Conservation (phyloP, 2,888 invertebrate species). For the Galerucella pusilla region DNA sequence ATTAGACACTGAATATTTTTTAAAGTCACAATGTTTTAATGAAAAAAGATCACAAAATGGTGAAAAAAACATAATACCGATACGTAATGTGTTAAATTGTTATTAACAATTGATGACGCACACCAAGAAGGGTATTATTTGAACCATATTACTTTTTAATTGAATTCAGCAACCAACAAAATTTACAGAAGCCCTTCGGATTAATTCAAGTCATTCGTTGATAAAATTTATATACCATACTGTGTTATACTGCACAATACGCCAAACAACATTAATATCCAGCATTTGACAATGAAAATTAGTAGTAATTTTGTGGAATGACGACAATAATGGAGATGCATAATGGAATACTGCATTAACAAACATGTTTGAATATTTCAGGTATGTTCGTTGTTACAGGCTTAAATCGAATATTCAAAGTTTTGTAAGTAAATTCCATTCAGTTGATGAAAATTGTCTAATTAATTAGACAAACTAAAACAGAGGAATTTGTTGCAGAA, state of each 20-base stretch:
- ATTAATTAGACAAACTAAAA: not conserved
- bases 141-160: no score
- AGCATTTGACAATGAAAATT: not conserved
- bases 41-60: no score
- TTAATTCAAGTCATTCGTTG: no score
- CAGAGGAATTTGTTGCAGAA: not conserved
- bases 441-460: not conserved
- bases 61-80: no score
- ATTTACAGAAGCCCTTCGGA: no score
- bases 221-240: no score
- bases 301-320: slow-evolving; percentile 2
- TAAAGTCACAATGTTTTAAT: no score
- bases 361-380: slow-evolving; percentile 12
- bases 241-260: not conserved
- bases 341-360: slow-evolving; percentile 11
- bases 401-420: not conserved
- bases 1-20: no score
- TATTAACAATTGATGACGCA: no score
- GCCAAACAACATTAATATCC: not conserved
- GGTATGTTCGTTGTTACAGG: not conserved
- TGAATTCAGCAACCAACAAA: no score
- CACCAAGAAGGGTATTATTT: no score
- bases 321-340: not conserved
- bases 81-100: no score
- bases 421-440: not conserved